Base-by-base conservation (phyloP, 2,888 invertebrate species). In the Orthosia gothica region DNA sequence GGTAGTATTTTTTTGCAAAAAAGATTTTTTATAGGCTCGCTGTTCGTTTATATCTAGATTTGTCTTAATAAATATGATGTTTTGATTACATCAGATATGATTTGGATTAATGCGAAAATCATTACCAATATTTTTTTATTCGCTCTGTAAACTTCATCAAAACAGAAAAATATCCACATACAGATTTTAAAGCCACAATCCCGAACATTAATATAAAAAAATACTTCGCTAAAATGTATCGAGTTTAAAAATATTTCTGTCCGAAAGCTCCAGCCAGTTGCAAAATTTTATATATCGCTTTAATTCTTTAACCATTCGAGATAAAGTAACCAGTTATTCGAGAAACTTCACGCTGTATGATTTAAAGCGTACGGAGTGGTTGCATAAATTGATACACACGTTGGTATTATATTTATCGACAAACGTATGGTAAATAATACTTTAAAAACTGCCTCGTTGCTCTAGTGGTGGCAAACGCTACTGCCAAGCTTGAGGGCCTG, bases 321-420 rank as follows among this genome's bases (percentile, higher is more conserved):
- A 70, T 84, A 76, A 64, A 59, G 47, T 63, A 71, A 61, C 81
- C 69, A 74, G 77, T 69, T 63, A 26, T 52, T 69, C 62, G 58
- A 76, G 70, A 82, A 84, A 77, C 66, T 70, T 81, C 59, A 81
- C 73, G 73, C 62, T 69, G 40, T 32, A 58, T 71, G 61, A 65
- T 70, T 72, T 64, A 67, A 70, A 68, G 61, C 57, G 26, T 40
- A 64, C 58, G 47, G 67, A 72, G 52, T 69, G 49, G 49, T 78
- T 74, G 47, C 52, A 59, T 67, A 78, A 64, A 61, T 69, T 55
- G 45, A 70, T 76, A 69, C 70, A 70, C 40, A 50, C 52, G 65
- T 52, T 54, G 18, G 26, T 64, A 80, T 26, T 45, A 59, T 49
- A 64, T 61, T 80, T 20, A 63, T 72, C 58, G 47, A 64, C 23